Base-by-base conservation (phyloP, 30 jellyfish, hydroid and myxozoan genomes). In the Catostylus mosaicus region DNA sequence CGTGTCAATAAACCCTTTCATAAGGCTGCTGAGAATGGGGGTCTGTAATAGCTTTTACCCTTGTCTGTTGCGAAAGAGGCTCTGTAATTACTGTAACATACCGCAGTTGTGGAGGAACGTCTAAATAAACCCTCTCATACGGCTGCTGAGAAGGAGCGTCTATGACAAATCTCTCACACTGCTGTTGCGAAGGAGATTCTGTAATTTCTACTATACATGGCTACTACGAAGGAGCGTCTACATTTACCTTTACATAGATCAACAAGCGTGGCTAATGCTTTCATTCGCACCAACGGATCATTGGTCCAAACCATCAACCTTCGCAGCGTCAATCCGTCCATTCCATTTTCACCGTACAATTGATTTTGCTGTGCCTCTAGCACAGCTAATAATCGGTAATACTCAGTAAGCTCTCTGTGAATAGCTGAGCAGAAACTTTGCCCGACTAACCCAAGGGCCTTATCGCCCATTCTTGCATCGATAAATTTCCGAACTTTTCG, bases 341-440 rank as follows among this genome's bases (percentile, higher is more conserved):
- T 52, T 1, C 48, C 73, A 1, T 27, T 52, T 36, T 50, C 83
- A 8, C 86, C 73, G 38, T 65, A 60, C 56, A 71, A 73, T 60
- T 89, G 97, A 43, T 78, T 95, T 35, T 83, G 95, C 76, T 95
- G 99, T 1, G 97, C 99, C 70, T 95, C 99, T 52, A 95, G 59
- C 7, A 95, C 96, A 19, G 99, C 99, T 67, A 95, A 46, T 57
- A 95, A 94, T 60, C 95, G 43, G 78, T 95, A 95, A 67, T 95
- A 95, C 77, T 95, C 99, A 2, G 96, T 75, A 45, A 95, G 75
- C 66, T 95, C 99, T 64, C 87, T 89, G 57, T 89, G 96, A 31
- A 95, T 83, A 8, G 97, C 99, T 4, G 97, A 96, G 68, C 99
- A 95, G 50, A 95, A 95, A 66, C 99, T 89, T 65, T 95, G 99